phyloP scores from a whole-genome alignment of 2,888 invertebrate genomes.

The Glaucopsyche alexis region DNA sequence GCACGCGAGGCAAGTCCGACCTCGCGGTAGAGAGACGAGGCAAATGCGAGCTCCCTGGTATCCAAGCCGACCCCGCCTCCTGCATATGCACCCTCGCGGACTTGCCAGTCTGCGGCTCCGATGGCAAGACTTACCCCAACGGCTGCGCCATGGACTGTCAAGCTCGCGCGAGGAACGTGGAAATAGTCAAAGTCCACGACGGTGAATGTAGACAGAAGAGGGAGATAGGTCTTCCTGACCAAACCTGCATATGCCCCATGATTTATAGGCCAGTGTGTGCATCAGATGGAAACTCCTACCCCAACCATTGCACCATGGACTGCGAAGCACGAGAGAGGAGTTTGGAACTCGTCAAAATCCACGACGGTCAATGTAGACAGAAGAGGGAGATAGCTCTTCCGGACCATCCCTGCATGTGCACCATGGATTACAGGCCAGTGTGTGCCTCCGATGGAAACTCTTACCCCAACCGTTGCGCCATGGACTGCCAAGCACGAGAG shows the following conservation, averaged over 20 bases:
- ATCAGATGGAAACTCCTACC: conserved; percentile 22
- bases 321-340: conserved; percentile 38
- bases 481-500: conserved; percentile 41
- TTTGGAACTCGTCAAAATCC: conserved; percentile 16
- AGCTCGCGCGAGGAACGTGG: conserved; percentile 29
- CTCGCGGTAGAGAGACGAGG: conserved; percentile 37
- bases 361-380: conserved; percentile 13
- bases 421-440: conserved; percentile 27
- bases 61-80: not conserved
- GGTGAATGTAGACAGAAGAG: conserved; percentile 40
- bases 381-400: not conserved
- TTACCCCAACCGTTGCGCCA: conserved; percentile 44
- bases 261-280: conserved; percentile 42
- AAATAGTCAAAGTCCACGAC: conserved; percentile 30
- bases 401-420: conserved; percentile 35
- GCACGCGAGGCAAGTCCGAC: conserved; percentile 31
- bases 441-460: conserved; percentile 38
- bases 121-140: conserved; percentile 42
- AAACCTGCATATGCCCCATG: conserved; percentile 35
- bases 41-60: conserved; percentile 37
- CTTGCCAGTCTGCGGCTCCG: conserved; percentile 45
- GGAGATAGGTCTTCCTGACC: conserved; percentile 31
- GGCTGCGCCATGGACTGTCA: conserved; percentile 40
- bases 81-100: conserved; percentile 38
- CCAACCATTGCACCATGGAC: conserved; percentile 46